Evolutionary conservation across 2,113 vertebrate species (phyloP), one percentile per base, ranked within the genome.

Genomic region (Macquaria australasica): DNA sequence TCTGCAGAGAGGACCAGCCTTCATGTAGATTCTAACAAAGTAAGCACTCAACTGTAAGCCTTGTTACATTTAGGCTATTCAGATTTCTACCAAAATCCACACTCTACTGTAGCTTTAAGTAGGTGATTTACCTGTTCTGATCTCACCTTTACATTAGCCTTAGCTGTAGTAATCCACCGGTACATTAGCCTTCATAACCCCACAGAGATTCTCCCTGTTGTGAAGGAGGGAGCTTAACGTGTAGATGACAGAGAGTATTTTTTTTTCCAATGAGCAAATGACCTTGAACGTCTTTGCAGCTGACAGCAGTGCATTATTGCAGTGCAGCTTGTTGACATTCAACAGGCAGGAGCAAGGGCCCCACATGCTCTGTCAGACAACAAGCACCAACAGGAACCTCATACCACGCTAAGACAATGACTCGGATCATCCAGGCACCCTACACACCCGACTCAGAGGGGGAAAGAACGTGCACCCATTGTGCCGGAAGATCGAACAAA

Each of bases 311-410:
- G 90, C 89, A 91, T 92, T 94, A 92, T 74, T 92, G 90, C 90
- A 67, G 84, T 11, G 70, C 84, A 78, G 80, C 81, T 83, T 95
- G 95, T 95, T 96, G 95, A 95, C 94, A 94, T 95, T 95, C 91
- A 94, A 94, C 91, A 95, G 87, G 91, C 92, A 89, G 86, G 70
- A 85, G 88, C 89, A 81, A 91, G 93, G 94, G 95, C 92, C 95
- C 94, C 93, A 95, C 93, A 95, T 94, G 92, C 79, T 81, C 87
- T 20, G 88, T 83, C 88, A 93, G 90, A 91, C 92, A 91, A 94
- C 94, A 94, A 92, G 94, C 92, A 91, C 88, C 75, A 59, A 94
- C 94, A 95, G 85, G 94, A 94, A 83, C 88, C 83, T 94, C 91
- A 93, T 93, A 91, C 91, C 85, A 82, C 16, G 15, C 63, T 64